Evolutionary conservation across 2,113 vertebrate species (phyloP), one percentile per base, ranked within the genome.

Genomic region (Galeopterus variegatus): DNA sequence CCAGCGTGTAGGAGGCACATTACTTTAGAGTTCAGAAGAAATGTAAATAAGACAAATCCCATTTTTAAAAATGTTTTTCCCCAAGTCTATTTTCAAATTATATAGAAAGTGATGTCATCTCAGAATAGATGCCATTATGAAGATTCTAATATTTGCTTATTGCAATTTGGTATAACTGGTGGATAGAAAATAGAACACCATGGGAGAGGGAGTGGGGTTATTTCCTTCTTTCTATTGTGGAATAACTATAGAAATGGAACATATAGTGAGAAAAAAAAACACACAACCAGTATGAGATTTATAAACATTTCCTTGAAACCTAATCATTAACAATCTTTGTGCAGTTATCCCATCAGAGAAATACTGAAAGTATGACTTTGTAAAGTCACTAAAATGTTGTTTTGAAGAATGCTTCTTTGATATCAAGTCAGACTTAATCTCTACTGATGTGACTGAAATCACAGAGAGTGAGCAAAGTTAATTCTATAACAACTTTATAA

Each of bases 1-100:
- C 73, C 86, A 97, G 64, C 85, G 23, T 91, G 75, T 95, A 97
- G 93, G 93, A 96, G 84, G 94, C 81, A 96, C 26, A 67, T 88
- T 96, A 94, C 92, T 98, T 97, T 94, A 77, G 60, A 98, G 95
- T 96, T 98, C 97, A 96, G 69, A 84, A 81, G 80, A 98, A 98
- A 98, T 96, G 95, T 97, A 98, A 98, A 97, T 98, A 98, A 98
- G 93, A 81, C 80, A 98, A 94, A 97, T 54, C 56, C 67, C 88
- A 88, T 88, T 84, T 95, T 87, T 75, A 95, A 98, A 97, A 36
- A 13, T 96, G 93, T 97, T 98, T 98, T 90, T 65, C 90, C 45
- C 28, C 48, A 62, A 92, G 14, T 41, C 90, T 96, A 31, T 97
- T 97, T 97, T 98, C 67, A 93, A 88, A 75, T 85, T 50, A 72